These are phyloP conservation scores for Puma concolor DNA, from an alignment of 2,113 vertebrate species.

Conservation along the genomic window DNA sequence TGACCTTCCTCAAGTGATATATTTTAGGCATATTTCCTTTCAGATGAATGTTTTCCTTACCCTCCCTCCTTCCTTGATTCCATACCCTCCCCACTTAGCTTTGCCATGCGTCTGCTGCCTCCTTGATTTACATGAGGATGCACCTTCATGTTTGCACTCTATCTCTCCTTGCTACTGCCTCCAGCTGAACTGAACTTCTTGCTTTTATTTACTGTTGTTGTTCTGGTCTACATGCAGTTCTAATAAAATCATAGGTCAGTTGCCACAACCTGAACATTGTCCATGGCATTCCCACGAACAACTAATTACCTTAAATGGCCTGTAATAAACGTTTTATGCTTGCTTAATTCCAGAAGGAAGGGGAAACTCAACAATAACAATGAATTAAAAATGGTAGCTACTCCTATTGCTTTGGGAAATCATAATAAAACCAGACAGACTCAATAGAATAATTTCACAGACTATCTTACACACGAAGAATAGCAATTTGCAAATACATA, in stretches of 20 bases:
- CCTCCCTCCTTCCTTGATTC: rapidly evolving
- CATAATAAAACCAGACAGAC: neutral
- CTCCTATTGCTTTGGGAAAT: neutral
- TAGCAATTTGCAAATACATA: neutral
- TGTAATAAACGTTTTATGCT: neutral
- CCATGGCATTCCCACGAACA: neutral
- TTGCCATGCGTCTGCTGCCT: neutral
- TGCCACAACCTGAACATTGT: neutral
- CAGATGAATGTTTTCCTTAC: too few species aligned
- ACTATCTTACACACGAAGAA: neutral
- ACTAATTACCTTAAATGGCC: neutral
- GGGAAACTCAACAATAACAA: neutral
- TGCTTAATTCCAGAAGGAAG: neutral
- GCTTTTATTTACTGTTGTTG: neutral
- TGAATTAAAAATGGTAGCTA: neutral
- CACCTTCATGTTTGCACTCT: neutral
- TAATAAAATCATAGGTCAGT: neutral
- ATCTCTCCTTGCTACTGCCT: neutral
- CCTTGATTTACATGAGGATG: neutral
- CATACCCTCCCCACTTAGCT: too few species aligned
- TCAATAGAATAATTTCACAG: neutral
- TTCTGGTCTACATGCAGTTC: neutral
- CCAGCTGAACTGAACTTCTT: neutral
- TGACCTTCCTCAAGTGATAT: neutral
- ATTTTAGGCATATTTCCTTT: neutral